Base-by-base conservation (phyloP, 2,113 vertebrate species). In the Atrichornis clamosus region DNA sequence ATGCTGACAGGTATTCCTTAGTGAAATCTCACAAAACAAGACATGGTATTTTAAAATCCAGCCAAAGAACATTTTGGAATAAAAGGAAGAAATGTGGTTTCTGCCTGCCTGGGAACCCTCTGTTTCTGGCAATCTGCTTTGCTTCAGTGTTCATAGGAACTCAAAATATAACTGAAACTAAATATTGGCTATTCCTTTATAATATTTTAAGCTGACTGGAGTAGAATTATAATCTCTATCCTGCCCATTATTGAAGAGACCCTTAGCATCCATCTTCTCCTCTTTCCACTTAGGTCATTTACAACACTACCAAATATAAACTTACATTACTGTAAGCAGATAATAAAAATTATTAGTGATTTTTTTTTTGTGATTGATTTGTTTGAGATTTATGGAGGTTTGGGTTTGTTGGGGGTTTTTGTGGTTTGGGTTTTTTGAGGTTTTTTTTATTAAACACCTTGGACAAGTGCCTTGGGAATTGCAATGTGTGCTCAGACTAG, bases 1-100 rank as follows among this genome's bases (percentile, higher is more conserved):
- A 59, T 33, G 79, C 60, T 97, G 82, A 94, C 90, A 90, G 91
- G 30, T 90, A 94, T 81, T 95, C 90, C 82, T 77, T 8, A 6
- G 78, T 81, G 90, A 92, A 82, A 88, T 59, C 72, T 67, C 79
- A 53, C 32, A 33, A 59, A 84, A 77, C 37, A 88, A 93, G 53
- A 41, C 24, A 24, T 9, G 23, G 55, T 62, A 69, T 55, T 84
- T 95, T 74, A 70, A 91, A 80, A 84, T 70, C 75, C 4, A 1
- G 24, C 30, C 47, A 56, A 80, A 90, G 35, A 62, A 49, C 9
- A 6, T 13, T 93, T 90, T 67, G 30, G 64, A 92, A 80, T 55
- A 84, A 91, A 63, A 80, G 32, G 7, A 10, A 73, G 19, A 59
- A 82, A 33, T 46, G 17, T 64, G 7, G 2, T 24, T 63, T 85